Base-by-base conservation (phyloP, 2,888 invertebrate genomes). In the Lucinisca nassula region DNA sequence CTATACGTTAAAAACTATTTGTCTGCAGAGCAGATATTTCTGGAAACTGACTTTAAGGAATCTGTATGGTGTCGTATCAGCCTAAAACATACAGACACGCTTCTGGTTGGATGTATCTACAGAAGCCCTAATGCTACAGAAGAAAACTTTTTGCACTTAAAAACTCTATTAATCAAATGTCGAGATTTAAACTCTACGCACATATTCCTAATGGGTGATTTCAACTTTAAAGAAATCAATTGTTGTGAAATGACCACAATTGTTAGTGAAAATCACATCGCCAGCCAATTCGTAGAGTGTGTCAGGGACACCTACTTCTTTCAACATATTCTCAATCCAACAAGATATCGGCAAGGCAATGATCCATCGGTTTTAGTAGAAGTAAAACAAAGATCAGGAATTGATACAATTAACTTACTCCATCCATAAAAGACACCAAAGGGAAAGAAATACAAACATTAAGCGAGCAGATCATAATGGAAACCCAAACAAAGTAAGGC, bases 71-170 rank as follows among this genome's bases (percentile, higher is more conserved):
- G 70, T 21, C 24, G 8, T 27, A 61, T 61, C 24, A 55, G 24
- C 4, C 21, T 55, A n/a, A n/a, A 37, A 30, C 12, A 70, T 6
- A 70, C 10, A 27, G 37, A 35, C 4, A 30, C 70, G 6, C 32
- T 70, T 27, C 8, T 70, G 17, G 21, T 70, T 70, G 70, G 70
- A 4, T 70, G 30, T 70, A 70, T 70, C 6, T 70, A 70, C 21
- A 70, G 70, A 21, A 70, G 70, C 70, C 70, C 70, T 10, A 70
- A 70, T 70, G 70, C 35, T 27, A 8, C 70, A 14, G 37, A 70
- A 27, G 70, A 70, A 21, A 70, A 70, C n/a, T 70, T 70, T 30
- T 4, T 6, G 37, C 30, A 70, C 4, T 37, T 70, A 70, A 70
- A 35, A 70, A 21, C 32, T 27, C 24, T 70, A 70, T 30, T 70